A percentile compares a stretch with the other conserved stretches of the same genome.
These are phyloP conservation scores for Phenganax stokvisi DNA, from an alignment of 92 coral and sea anemone genomes.

Conservation along the genomic window DNA sequence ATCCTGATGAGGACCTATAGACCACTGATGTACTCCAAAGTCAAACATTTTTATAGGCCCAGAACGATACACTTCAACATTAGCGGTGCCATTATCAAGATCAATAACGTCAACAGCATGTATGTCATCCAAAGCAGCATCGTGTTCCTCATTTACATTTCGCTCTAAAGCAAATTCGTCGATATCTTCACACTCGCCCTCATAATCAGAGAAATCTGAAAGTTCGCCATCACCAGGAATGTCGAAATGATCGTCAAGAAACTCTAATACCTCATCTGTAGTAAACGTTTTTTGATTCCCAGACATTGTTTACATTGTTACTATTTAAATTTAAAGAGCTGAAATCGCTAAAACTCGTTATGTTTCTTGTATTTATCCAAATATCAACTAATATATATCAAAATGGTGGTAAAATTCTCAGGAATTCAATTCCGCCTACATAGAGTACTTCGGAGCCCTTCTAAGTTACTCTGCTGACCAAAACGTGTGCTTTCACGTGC, in stretches of 20 bases:
- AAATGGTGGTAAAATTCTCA: background rate
- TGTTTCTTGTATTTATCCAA: background rate
- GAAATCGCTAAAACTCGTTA: background rate
- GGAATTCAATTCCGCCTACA: background rate
- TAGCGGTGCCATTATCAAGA: background rate
- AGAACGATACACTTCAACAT: too few relatives aligned
- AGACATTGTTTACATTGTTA: background rate
- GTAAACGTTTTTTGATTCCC: background rate
- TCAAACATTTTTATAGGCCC: background rate
- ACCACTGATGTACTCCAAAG: background rate
- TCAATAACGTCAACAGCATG: background rate
- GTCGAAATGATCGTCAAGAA: background rate
- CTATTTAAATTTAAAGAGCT: background rate
- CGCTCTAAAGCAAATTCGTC: background rate
- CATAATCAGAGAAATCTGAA: background rate
- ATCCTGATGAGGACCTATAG: background rate
- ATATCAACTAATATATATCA: background rate
- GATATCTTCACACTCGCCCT: background rate
- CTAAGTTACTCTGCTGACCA: background rate
- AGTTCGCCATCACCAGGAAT: background rate
- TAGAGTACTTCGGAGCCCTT: background rate
- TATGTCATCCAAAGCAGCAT: background rate
- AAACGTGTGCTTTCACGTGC: background rate
- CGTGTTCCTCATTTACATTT: background rate
- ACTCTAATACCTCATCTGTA: background rate